Conservation (phyloP, 2,113 vertebrate species). For the Chionodraco myersi region DNA sequence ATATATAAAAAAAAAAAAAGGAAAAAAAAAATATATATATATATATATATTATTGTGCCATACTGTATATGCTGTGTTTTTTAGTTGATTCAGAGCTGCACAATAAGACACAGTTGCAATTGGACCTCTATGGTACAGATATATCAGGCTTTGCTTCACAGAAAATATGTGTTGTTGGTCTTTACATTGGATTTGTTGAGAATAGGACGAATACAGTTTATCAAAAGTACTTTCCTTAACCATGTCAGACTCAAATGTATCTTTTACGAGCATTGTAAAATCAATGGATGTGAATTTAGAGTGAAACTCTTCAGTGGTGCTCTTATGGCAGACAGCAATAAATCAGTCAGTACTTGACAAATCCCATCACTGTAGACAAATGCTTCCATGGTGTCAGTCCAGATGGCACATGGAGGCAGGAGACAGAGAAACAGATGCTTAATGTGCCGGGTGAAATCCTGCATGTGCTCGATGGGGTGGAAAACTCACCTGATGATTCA, state of each 20-base stretch:
- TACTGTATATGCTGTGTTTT: no score
- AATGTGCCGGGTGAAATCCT: conserved; percentile 47
- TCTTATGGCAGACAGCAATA: not conserved
- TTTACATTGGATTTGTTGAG: not conserved
- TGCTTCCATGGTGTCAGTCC: conserved; percentile 23
- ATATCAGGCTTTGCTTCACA: not conserved
- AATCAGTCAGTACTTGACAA: conserved; percentile 21
- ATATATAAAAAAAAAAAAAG: no score
- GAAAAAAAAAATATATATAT: no score
- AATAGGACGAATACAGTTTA: not conserved
- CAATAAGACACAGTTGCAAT: not conserved
- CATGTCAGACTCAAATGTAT: not conserved
- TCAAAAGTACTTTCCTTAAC: not conserved
- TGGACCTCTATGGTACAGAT: not conserved
- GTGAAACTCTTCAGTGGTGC: conserved; percentile 14
- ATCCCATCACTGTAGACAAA: conserved; percentile 23
- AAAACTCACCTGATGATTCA: conserved; percentile 63
- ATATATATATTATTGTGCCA: not conserved
- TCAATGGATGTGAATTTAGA: conserved; percentile 26
- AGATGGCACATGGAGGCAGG: conserved; percentile 48
- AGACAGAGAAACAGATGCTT: conserved; percentile 50
- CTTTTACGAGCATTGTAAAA: not conserved
- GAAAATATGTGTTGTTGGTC: not conserved
- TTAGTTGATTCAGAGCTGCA: not conserved
- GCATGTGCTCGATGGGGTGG: conserved; percentile 19